Evolutionary conservation across 2,797 vertebrate species (phyloP), one percentile per base, ranked within the genome.

Genomic region (Clarias platycephalus): DNA sequence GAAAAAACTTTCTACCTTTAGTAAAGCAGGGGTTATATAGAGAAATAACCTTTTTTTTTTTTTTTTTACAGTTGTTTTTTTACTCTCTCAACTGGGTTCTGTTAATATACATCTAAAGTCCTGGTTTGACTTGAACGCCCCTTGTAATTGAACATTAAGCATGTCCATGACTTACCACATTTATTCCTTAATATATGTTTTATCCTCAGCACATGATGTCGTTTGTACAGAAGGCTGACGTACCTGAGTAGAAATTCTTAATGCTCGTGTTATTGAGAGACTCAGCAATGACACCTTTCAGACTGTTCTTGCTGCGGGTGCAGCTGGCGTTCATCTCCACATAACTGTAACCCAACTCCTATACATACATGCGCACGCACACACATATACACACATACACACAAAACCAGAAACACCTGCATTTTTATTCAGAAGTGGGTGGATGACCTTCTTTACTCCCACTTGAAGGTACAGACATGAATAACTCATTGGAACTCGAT

Each of bases 311-410:
- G 91, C 97, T 99, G 82, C 98, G 97, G 6, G 97, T 97, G 78
- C 97, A 97, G 84, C 98, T 99, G 87, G 98, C 98, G 75, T 99
- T 99, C 93, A 98, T 94, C 91, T 99, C 98, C 93, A 99, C 97
- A 0, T 95, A 99, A 93, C 96, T 99, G 85, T 96, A 97, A 4
- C 96, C 97, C 92, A 99, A 84, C 87, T 99, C 97, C 98, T 99
- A 89, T 75, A 86, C 71, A 84, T 6, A 78, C 82, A 91, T 77
- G 87, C 72, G 83, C 67, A 81, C 34, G 66, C 20, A 58, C 18
- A 82, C 24, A 49, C n/a, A 62, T 20, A n/a, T n/a, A 71, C n/a
- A 62, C 22, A 53, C 5, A 34, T 5, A 37, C 28, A 67, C 62
- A 63, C 62, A 63, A 62, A 64, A 64, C n/a, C n/a, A 28, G n/a